A percentile compares a stretch with the other conserved stretches of the same genome.
Evolutionary conservation across 2,113 vertebrate genomes (phyloP).

Genomic region (Cyprichromis sp.): DNA sequence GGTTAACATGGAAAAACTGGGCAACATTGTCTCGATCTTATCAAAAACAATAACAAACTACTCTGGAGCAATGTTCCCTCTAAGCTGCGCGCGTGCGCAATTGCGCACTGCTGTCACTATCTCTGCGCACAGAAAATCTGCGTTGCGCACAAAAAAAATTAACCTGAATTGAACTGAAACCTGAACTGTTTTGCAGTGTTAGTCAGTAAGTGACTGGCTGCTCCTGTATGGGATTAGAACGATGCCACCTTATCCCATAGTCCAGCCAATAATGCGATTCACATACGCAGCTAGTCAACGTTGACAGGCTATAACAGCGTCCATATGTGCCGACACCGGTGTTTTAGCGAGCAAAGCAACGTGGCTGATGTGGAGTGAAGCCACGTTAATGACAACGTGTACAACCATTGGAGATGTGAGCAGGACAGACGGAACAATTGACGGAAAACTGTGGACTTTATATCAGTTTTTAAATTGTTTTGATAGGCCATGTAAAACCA

Average conservation of each 20-base stretch:
- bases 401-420: neutral
- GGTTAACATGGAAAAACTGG: neutral
- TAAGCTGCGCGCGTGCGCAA: neutral
- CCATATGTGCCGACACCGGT: neutral
- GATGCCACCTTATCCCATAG: neutral
- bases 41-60: neutral
- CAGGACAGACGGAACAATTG: neutral
- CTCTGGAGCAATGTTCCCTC: neutral
- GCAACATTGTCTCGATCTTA: neutral
- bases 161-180: neutral
- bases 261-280: rapidly evolving
- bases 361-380: neutral
- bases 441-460: neutral
- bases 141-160: neutral
- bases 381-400: neutral
- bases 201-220: neutral
- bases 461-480: neutral
- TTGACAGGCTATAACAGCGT: neutral
- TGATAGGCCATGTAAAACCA: neutral
- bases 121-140: neutral
- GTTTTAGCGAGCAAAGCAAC: neutral
- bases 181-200: neutral
- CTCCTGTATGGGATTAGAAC: neutral
- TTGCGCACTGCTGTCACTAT: neutral
- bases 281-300: neutral